Base-by-base conservation (phyloP, 2,113 vertebrate species). In the Eubucco bourcierii region DNA sequence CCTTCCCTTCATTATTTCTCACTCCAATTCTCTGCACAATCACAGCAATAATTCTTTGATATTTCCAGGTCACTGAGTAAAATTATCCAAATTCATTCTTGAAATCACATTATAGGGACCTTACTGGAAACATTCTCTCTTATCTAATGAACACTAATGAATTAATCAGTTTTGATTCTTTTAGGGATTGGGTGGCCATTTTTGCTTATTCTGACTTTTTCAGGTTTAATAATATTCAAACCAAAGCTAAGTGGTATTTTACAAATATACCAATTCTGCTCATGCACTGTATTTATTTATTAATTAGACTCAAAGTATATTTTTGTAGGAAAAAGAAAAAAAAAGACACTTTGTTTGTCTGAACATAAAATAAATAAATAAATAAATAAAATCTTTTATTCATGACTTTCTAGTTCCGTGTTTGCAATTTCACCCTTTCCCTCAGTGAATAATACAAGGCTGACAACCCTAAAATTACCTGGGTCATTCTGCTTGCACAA, bases 141-240 rank as follows among this genome's bases (percentile, higher is more conserved):
- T 52, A 59, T 46, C 47, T 84, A 84, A 92, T 60, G 61, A 92
- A 29, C 13, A 18, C 17, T 88, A 92, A 90, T 73, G 24, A 92
- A 93, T 74, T 76, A 90, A 88, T 79, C 33, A 81, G 7, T 2
- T 81, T 82, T 87, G 80, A 74, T 71, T 91, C 46, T 93, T 87
- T 70, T 80, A 83, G 24, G 37, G 64, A 84, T 15, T 66, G 61
- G 20, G 31, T 25, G 12, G 61, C 80, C 64, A 59, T 70, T 95
- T 95, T 90, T 90, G 75, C 39, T 77, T 66, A 84, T 66, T 94
- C 46, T 80, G 79, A 89, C 67, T 90, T 88, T 70, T 80, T 63
- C 27, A 81, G 63, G 41, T 74, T 78, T 52, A 46, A 67, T 67
- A 64, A 52, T 55, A 83, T 52, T 31, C 41, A 67, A 66, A 85